Base-by-base conservation (phyloP, 1,140 invertebrate species). In the Teleogryllus occipitalis region DNA sequence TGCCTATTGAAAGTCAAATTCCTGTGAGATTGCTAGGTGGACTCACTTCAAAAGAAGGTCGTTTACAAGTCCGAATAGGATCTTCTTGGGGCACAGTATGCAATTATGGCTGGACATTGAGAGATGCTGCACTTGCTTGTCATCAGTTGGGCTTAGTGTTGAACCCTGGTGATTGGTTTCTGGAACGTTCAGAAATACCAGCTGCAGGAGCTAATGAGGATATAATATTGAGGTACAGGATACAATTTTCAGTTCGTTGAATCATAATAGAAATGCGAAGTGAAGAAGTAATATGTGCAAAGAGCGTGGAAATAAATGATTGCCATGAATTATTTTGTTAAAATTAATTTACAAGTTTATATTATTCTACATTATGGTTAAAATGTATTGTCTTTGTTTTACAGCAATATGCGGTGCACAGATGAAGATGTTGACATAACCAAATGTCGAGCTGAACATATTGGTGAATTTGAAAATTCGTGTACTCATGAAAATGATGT, bases 21-120 rank as follows among this genome's bases (percentile, higher is more conserved):
- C 91, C 93, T 7, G 92, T 96, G 0, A 88, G 94, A 81, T 87
- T 96, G 18, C 87, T 95, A 7, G 95, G 94, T 48, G 93, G 95
- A 10, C 89, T 89, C 79, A 92, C 91, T 0, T 88, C 87, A 47
- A 89, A 91, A 74, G 95, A 96, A 88, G 95, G 95, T 27, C 88
- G 94, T 81, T 85, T 97, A 46, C 94, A 96, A 88, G 89, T 95
- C 0, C 89, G 92, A 82, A 88, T 98, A 8, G 91, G 93, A 81
- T 90, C 92, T 21, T 92, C 92, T 86, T 99, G 98, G 98, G 98
- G 98, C 76, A 98, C 97, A 0, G 95, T 99, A 7, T 99, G 98
- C 84, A 96, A 96, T 87, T 95, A 99, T 85, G 94, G 93, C 47
- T 99, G 98, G 97, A 97, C 92, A 75, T 93, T 96, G n/a, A 88